Base-by-base conservation (phyloP, 2,888 invertebrate genomes). In the Tenthredo mesomela region DNA sequence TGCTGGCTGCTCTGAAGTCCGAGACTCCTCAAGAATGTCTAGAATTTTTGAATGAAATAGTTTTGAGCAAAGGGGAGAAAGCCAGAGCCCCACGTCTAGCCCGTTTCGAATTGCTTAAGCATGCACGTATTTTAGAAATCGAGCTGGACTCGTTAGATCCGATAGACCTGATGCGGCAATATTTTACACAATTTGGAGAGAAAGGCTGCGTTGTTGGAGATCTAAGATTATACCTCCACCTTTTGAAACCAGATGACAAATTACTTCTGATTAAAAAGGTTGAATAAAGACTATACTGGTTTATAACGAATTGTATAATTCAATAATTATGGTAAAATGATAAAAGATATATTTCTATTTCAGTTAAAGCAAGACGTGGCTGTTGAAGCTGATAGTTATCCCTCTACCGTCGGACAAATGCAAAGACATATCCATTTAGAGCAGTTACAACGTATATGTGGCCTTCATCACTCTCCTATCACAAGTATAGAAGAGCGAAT, bases 161-260 rank as follows among this genome's bases (percentile, higher is more conserved):
- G 21, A 94, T 95, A 18, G 96, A 96, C 37, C 93, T 97, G 50
- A 95, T 98, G 91, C 94, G 96, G 86, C 96, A 97, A 89, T 99
- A 98, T 94, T 97, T 97, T 88, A 91, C 94, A 70, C 95, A 95
- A 88, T 99, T 98, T 93, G 98, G 98, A 2, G 96, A 97, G 89
- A 98, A 98, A 91, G 96, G 97, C 0, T 98, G 98, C 93, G 97
- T 97, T 86, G 97, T 97, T 86, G 95, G 96, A 10, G 99, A 99
- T 92, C 94, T 99, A 80, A 95, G 96, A 86, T 94, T 96, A 6
- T 98, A 97, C 93, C 92, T 98, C 75, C 94, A 95, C 70, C 94
- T 97, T 88, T 94, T 98, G 87, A 95, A 97, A 7, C 94, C 95
- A 61, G 94, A 95, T 12, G 95, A 96, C 86, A 95, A 96, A 86